Base-by-base conservation (phyloP, 2,797 vertebrate genomes). In the Channallabes apus region DNA sequence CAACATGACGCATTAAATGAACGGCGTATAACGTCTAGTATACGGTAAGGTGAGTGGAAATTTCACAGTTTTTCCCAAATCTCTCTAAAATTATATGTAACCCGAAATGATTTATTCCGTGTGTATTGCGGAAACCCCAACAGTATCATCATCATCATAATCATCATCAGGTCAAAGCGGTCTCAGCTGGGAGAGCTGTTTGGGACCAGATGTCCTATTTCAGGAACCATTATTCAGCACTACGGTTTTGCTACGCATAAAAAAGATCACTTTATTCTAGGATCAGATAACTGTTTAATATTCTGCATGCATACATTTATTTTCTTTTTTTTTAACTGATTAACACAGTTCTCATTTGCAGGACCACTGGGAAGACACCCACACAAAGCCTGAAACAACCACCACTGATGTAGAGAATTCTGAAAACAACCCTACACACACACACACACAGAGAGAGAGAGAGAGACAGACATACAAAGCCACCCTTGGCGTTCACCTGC, bases 171-270 rank as follows among this genome's bases (percentile, higher is more conserved):
- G 68, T 71, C 29, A 18, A 67, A 67, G 64, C 4, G 27, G 27
- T 67, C 68, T 71, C 71, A 73, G 41, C 22, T 27, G 22, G 32
- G 17, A 29, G 29, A 15, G 15, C 1, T 18, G 32, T 35, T 35
- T 68, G 67, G 35, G 35, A 71, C 68, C 68, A 71, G 35, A 71
- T 71, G 68, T 20, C 29, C 65, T n/a, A 20, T 71, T 71, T 72
- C 22, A 46, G 69, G 22, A 72, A 72, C 22, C 69, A 73, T 1
- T 73, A 51, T 51, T 51, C 41, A 7, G 71, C 41, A 51, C 24
- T 27, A 32, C 9, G 29, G 46, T 3, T 76, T 58, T 58, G 51
- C 27, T 32, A 56, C 20, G 51, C 27, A 58, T 32, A 27, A 76
- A 56, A 76, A 56, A 76, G n/a, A 18, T 75, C 51, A 0, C 24